phyloP scores from a whole-genome alignment of 2,113 vertebrate species.

The Entomyzon cyanotis region DNA sequence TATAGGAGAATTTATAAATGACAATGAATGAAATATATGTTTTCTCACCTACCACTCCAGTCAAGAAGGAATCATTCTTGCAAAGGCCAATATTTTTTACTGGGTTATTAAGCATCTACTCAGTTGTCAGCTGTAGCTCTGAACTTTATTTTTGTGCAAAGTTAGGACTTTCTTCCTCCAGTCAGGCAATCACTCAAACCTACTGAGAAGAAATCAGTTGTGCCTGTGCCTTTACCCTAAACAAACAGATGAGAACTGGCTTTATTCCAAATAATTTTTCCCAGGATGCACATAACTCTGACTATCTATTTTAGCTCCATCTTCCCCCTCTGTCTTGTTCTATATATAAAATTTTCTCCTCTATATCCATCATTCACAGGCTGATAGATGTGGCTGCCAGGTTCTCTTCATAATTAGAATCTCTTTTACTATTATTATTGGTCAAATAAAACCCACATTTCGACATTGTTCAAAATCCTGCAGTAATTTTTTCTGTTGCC shows the following conservation, averaged over 20 bases:
- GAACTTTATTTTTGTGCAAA: not conserved
- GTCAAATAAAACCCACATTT: not conserved
- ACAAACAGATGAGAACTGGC: not conserved
- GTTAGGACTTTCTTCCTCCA: not conserved
- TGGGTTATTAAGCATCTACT: not conserved
- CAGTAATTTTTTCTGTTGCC: not conserved
- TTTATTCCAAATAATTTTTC: constrained; percentile 11
- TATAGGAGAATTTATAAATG: not conserved
- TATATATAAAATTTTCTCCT: not conserved
- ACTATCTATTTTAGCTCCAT: not conserved
- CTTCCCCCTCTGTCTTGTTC: not conserved
- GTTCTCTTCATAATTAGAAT: not conserved
- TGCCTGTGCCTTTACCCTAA: not conserved
- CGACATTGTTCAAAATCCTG: not conserved
- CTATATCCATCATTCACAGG: not conserved
- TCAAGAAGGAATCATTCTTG: not conserved
- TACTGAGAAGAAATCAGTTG: not conserved
- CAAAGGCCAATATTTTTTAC: not conserved
- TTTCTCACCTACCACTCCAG: not conserved
- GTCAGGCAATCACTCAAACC: not conserved
- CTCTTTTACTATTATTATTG: not conserved
- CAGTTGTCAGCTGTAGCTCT: not conserved
- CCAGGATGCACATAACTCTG: not conserved
- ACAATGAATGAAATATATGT: not conserved
- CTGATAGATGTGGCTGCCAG: not conserved